phyloP scores from a whole-genome alignment of 2,797 vertebrate species.

The Pseudotriccus pelzelni region DNA sequence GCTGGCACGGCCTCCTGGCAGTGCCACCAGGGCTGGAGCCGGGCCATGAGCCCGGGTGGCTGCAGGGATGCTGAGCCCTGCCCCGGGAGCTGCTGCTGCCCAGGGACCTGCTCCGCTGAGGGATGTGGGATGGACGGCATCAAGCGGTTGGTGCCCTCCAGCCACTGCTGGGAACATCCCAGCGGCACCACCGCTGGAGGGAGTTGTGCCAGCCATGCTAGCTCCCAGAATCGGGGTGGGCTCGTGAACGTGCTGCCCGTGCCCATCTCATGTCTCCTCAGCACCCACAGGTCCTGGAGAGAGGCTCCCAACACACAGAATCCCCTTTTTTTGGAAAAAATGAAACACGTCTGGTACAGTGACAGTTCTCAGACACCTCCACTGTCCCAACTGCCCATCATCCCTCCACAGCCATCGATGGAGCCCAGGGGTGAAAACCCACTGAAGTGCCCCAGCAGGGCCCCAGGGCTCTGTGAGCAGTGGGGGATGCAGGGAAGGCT shows the following conservation, averaged over 20 bases:
- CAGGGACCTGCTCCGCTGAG: accelerated
- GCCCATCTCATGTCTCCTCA: background rate
- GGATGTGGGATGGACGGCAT: background rate
- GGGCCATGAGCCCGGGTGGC: background rate
- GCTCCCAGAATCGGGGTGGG: accelerated
- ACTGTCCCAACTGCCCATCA: accelerated
- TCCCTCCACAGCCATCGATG: background rate
- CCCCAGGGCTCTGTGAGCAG: background rate
- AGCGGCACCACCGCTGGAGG: accelerated
- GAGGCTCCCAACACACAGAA: background rate
- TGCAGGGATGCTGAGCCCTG: background rate
- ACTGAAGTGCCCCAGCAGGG: background rate
- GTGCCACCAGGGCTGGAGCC: background rate
- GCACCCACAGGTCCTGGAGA: background rate
- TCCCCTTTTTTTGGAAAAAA: too few relatives aligned
- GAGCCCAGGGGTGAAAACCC: background rate
- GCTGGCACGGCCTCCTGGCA: background rate
- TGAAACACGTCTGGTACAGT: accelerated
- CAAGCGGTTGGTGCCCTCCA: accelerated
- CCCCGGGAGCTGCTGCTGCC: background rate
- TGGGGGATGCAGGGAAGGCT: too few relatives aligned
- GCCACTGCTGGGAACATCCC: accelerated
- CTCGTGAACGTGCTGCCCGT: accelerated
- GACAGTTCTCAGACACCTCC: background rate
- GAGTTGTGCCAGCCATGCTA: background rate